phyloP scores from a whole-genome alignment of 2,888 invertebrate genomes.

The Mimas tiliae region DNA sequence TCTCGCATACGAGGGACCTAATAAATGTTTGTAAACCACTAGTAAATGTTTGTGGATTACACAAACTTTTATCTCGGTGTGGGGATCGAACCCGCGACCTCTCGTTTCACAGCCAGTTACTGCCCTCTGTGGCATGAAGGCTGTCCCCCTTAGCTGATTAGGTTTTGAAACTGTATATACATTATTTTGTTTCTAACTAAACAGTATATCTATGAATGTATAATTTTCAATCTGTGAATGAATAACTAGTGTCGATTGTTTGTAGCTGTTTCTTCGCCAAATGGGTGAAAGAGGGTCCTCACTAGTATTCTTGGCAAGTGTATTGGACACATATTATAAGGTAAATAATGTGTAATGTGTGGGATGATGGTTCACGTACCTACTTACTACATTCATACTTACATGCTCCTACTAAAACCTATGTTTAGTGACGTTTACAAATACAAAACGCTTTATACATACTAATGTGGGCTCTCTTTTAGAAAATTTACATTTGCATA shows the following conservation, averaged over 20 bases:
- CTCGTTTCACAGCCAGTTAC: too few relatives aligned
- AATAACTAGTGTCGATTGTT: constrained; percentile 42
- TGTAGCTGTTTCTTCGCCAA: constrained; percentile 77
- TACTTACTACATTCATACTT: constrained; percentile 48
- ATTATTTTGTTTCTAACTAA: background rate
- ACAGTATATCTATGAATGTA: background rate
- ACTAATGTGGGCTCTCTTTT: constrained; percentile 72
- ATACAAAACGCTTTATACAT: constrained; percentile 47
- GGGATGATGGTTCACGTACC: constrained; percentile 43
- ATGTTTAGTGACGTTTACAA: constrained; percentile 36
- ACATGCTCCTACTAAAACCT: constrained; percentile 50
- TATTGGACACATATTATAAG: constrained; percentile 69
- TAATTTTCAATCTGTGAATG: background rate
- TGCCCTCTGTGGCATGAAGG: too few relatives aligned
- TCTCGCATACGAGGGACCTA: too few relatives aligned
- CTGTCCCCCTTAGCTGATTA: too few relatives aligned
- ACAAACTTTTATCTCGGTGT: too few relatives aligned
- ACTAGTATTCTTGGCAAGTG: constrained; percentile 76
- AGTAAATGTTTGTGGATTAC: too few relatives aligned
- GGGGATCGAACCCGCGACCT: too few relatives aligned
- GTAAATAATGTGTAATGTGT: constrained; percentile 58
- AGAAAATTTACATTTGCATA: constrained; percentile 28
- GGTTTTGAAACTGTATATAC: background rate
- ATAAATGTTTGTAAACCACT: too few relatives aligned
- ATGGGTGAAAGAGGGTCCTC: constrained; percentile 82